phyloP scores from a whole-genome alignment of 1,140 invertebrate genomes.

The Stegodyphus dumicola region DNA sequence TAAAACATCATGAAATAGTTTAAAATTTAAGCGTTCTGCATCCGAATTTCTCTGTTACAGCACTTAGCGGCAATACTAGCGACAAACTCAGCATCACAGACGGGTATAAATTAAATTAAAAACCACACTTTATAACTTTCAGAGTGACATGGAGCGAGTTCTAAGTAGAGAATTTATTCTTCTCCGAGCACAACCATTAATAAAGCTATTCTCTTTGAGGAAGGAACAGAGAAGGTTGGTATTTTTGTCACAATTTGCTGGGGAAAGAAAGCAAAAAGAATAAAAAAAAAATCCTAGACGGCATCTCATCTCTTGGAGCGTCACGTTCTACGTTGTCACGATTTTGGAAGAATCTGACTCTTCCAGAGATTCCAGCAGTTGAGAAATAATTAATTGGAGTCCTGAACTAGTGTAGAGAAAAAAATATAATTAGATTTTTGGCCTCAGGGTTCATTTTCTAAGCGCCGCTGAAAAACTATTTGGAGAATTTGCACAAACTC shows the following conservation, averaged over 20 bases:
- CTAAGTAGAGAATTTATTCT: slow-evolving; percentile 54
- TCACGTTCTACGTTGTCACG: slow-evolving; percentile 55
- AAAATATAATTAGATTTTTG: slow-evolving; percentile 60
- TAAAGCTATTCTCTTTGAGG: slow-evolving; percentile 43
- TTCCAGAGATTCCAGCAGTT: slow-evolving; percentile 54
- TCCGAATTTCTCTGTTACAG: no score
- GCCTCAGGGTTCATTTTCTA: slow-evolving; percentile 58
- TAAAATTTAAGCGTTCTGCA: no score
- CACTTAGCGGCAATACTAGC: background rate
- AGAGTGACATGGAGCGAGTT: slow-evolving; percentile 20
- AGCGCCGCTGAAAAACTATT: slow-evolving; percentile 58
- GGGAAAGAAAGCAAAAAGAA: background rate
- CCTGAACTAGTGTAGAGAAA: slow-evolving; percentile 36
- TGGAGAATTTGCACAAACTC: slow-evolving; percentile 52
- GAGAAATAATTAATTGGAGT: slow-evolving; percentile 61
- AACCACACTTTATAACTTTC: slow-evolving; percentile 51
- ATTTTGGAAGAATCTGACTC: slow-evolving; percentile 55
- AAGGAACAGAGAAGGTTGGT: slow-evolving; percentile 9
- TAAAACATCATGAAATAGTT: no score
- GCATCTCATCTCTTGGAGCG: slow-evolving; percentile 17
- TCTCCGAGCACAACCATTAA: slow-evolving; percentile 42
- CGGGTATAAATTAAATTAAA: slow-evolving; percentile 58
- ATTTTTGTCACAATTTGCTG: slow-evolving; percentile 53
- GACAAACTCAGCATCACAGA: slow-evolving; percentile 17
- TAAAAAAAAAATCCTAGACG: slow-evolving; percentile 7